A percentile compares a stretch with the other conserved stretches of the same genome.
Evolutionary conservation across 2,113 vertebrate species (phyloP).

Genomic region (Collichthys lucidus): DNA sequence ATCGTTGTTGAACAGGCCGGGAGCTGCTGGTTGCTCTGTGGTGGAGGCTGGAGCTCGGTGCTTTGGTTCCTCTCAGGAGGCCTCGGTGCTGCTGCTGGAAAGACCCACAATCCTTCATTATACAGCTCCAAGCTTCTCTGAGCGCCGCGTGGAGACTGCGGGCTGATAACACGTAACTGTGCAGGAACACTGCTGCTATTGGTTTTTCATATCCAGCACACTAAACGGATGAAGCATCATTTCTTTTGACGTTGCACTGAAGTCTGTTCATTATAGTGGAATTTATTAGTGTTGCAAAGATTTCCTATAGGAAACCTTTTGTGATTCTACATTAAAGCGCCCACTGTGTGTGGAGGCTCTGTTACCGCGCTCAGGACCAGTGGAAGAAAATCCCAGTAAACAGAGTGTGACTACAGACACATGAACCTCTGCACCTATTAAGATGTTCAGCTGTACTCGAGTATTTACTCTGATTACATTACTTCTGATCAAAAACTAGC

Average conservation of each 20-base stretch:
- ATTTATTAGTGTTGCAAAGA: background rate
- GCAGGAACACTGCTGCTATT: background rate
- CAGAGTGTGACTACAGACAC: no score
- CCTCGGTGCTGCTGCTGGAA: background rate
- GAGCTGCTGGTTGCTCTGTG: slow-evolving; percentile 14
- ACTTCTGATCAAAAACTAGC: no score
- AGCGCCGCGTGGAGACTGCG: background rate
- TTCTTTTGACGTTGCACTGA: background rate
- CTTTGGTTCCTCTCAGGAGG: slow-evolving; percentile 38
- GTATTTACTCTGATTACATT: no score
- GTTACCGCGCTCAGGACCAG: no score
- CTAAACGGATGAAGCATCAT: background rate
- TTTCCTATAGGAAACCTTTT: background rate
- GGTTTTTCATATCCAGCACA: background rate
- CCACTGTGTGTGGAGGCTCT: background rate
- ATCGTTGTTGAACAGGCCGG: background rate
- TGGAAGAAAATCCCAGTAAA: no score
- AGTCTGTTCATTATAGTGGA: background rate
- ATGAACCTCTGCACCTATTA: no score
- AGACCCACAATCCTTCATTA: slow-evolving; percentile 18
- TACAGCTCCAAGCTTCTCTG: background rate
- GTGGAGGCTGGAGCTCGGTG: slow-evolving; percentile 25
- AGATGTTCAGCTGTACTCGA: no score
- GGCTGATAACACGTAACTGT: background rate
- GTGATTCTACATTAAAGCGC: background rate